A percentile compares a stretch with the other conserved stretches of the same genome.
phyloP scores from a whole-genome alignment of 2,113 vertebrate species.

The Platycercus adscitus region DNA sequence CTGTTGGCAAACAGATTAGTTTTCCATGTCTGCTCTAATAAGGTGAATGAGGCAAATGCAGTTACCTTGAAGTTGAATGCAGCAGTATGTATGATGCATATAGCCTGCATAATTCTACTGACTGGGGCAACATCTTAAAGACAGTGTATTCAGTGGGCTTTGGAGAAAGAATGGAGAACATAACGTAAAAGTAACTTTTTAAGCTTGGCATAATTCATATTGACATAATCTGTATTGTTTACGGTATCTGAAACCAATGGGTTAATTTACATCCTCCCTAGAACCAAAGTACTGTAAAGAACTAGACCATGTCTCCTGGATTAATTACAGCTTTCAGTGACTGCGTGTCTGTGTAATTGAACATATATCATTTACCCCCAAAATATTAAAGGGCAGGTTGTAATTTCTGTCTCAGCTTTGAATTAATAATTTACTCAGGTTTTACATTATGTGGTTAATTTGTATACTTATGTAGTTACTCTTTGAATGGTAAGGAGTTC shows the following conservation, averaged over 20 bases:
- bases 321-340: background rate
- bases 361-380: conserved; percentile 23
- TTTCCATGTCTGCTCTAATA: background rate
- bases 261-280: background rate
- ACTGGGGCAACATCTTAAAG: background rate
- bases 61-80: background rate
- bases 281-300: background rate
- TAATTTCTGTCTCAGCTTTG: conserved; percentile 35
- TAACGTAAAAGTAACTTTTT: background rate
- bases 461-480: background rate
- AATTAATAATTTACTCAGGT: conserved; percentile 62
- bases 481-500: background rate
- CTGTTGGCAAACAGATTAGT: background rate
- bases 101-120: background rate
- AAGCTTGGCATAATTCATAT: background rate
- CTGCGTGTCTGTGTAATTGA: conserved; percentile 4
- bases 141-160: background rate
- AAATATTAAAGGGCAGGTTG: conserved; percentile 44
- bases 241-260: background rate
- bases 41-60: background rate
- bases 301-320: background rate
- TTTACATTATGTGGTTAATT: conserved; percentile 49
- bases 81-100: background rate
- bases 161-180: background rate
- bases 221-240: background rate